These are phyloP conservation scores for Orientallactaga sibirica DNA, from an alignment of 2,797 vertebrate species.

Conservation along the genomic window DNA sequence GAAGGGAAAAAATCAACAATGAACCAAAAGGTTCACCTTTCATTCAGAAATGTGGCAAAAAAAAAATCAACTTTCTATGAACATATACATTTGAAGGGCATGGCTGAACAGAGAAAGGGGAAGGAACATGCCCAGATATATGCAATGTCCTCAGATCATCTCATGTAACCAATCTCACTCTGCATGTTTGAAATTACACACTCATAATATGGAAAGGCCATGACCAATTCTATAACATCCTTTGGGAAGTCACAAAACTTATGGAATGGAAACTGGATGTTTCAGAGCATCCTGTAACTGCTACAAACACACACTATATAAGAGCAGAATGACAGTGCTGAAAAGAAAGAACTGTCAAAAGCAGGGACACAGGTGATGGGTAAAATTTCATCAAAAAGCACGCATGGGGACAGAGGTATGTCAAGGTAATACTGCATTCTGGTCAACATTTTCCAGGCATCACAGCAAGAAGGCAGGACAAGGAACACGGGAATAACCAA, in stretches of 20 bases:
- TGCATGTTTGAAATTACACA: conserved; percentile 50
- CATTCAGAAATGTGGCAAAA: conserved; percentile 86
- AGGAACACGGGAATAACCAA: conserved; percentile 86
- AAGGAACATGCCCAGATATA: conserved; percentile 82
- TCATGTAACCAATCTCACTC: conserved; percentile 66
- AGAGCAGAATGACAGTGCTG: conserved; percentile 69
- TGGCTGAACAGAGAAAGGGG: conserved; percentile 83
- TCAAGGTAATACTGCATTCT: conserved; percentile 87
- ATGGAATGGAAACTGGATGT: conserved; percentile 72
- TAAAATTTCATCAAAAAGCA: conserved; percentile 76
- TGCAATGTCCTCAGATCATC: conserved; percentile 82
- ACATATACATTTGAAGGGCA: conserved; percentile 74
- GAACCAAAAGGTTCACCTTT: conserved; percentile 82
- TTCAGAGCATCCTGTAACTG: conserved; percentile 59
- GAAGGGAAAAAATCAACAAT: conserved; percentile 80
- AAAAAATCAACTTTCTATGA: conserved; percentile 77
- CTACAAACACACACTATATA: conserved; percentile 61
- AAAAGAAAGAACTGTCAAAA: conserved; percentile 78
- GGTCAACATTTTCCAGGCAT: conserved; percentile 83
- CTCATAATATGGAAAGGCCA: conserved; percentile 60
- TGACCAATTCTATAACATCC: conserved; percentile 66
- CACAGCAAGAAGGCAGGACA: conserved; percentile 85
- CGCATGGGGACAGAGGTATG: conserved; percentile 85
- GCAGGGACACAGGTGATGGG: conserved; percentile 70
- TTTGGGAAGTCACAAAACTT: conserved; percentile 65